These are phyloP conservation scores for Glareola pratincola DNA, from an alignment of 2,113 vertebrate genomes.

Conservation along the genomic window DNA sequence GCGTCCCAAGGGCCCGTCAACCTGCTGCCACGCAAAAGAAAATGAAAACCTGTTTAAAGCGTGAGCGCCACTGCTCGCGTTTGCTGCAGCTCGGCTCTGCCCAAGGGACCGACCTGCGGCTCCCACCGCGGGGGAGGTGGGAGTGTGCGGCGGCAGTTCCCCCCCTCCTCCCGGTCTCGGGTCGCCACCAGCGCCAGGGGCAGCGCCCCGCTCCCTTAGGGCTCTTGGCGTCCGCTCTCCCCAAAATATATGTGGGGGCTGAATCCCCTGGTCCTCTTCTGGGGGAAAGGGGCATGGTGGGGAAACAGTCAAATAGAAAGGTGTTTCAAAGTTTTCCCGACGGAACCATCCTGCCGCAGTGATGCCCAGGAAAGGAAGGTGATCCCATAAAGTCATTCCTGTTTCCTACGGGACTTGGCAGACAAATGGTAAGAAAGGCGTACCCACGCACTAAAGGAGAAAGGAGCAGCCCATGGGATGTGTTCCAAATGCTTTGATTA, in stretches of 20 bases:
- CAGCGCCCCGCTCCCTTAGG: rapidly evolving
- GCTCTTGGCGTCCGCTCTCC: rapidly evolving
- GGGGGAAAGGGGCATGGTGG: background rate
- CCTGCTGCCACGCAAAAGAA: background rate
- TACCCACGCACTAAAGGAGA: background rate
- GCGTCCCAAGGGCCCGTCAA: background rate
- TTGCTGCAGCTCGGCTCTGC: background rate
- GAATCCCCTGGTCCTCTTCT: background rate
- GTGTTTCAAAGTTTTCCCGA: background rate
- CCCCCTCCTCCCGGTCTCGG: rapidly evolving
- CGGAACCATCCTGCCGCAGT: rapidly evolving
- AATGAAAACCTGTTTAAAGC: background rate
- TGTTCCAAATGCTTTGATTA: background rate
- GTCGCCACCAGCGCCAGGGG: rapidly evolving
- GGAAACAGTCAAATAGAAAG: background rate
- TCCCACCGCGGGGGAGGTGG: background rate
- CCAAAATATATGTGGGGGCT: background rate
- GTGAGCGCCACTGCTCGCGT: background rate
- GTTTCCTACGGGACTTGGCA: background rate
- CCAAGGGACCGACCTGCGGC: background rate
- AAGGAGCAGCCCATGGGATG: background rate
- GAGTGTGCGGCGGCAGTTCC: rapidly evolving
- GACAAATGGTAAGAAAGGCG: background rate
- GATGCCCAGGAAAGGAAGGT: background rate
- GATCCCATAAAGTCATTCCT: background rate